Evolutionary conservation across 2,797 vertebrate species (phyloP).

Genomic region (Trematomus bernacchii): DNA sequence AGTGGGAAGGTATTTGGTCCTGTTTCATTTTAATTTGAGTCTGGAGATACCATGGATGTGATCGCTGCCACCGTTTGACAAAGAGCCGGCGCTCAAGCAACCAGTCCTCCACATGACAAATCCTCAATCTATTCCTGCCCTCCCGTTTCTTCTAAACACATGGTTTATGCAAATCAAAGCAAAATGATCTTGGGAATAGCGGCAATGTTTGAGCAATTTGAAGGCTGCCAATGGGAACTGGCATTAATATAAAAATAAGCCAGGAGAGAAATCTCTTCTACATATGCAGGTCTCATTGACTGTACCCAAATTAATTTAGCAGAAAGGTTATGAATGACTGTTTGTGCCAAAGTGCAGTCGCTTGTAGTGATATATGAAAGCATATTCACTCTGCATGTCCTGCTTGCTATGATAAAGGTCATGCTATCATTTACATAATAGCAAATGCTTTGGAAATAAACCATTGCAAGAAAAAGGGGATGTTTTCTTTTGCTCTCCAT

Average conservation of each 20-base stretch:
- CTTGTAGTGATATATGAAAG: conserved; percentile 95
- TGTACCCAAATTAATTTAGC: conserved; percentile 89
- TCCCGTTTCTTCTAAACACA: conserved; percentile 84
- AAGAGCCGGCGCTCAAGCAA: conserved; percentile 75
- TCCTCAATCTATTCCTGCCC: conserved; percentile 80
- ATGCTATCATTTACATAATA: conserved; percentile 94
- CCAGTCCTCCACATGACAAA: conserved; percentile 83
- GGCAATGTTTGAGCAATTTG: conserved; percentile 85
- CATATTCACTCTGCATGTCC: conserved; percentile 88
- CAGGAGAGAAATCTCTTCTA: conserved; percentile 71
- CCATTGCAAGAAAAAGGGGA: conserved; percentile 16
- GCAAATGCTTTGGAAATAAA: conserved; percentile 68
- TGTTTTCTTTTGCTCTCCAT: conserved; percentile 29
- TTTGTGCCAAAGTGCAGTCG: conserved; percentile 88
- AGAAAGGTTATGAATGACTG: conserved; percentile 92
- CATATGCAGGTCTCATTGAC: conserved; percentile 84
- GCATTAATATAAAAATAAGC: conserved; percentile 85
- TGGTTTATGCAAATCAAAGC: conserved; percentile 89
- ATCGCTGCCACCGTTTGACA: conserved; percentile 80
- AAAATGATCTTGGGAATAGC: conserved; percentile 82
- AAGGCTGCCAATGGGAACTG: conserved; percentile 73
- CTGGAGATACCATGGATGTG: conserved; percentile 62
- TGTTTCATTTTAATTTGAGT: conserved; percentile 85
- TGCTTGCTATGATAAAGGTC: conserved; percentile 94
- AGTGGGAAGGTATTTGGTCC: conserved; percentile 69